Base-by-base conservation (phyloP, 35 echinoderm and acorn worm species). In the Diadema setosum region DNA sequence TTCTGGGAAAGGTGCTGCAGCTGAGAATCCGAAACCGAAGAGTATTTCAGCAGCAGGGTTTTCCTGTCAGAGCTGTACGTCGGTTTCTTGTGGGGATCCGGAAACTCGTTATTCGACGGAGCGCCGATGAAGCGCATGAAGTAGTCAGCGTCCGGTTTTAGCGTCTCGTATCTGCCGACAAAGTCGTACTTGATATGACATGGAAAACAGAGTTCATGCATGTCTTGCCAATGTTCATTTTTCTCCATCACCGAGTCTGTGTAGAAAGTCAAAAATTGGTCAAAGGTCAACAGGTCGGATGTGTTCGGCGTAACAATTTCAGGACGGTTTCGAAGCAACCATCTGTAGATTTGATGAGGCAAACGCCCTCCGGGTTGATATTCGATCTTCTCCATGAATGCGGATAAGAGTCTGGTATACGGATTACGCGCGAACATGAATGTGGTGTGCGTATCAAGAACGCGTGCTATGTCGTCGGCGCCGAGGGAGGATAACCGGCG, bases 351-450 rank as follows among this genome's bases (percentile, higher is more conserved):
- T 52, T 9, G 9, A n/a, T n/a, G 48, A 52, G 9, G 9, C 48
- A 9, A 52, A 11, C 9, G 48, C 9, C 48, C n/a, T 52, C 9
- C 9, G 9, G 48, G 48, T 52, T 52, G 9, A n/a, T n/a, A 9
- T 9, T 52, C 9, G 33, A 87, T 41, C 45, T 87, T 87, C 36
- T 87, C 45, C 17, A 21, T 7, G 41, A 74, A 87, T 5, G 84
- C 84, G 41, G 84, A 87, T 18, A 87, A 12, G 3, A 87, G 14
- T 11, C 84, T 30, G 2, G 59, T 27, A 40, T 65, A 41, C 30
- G 84, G 84, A 42, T 87, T 23, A n/a, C 84, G 60, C 16, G 75
- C 58, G 21, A 76, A 74, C 58, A 75, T 26, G 33, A 87, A 87
- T 39, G 24, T 87, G 36, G 27, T 34, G 33, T 87, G 75, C 7